These are phyloP conservation scores for Lasiurus borealis DNA, from an alignment of 2,113 vertebrate species.

Conservation along the genomic window DNA sequence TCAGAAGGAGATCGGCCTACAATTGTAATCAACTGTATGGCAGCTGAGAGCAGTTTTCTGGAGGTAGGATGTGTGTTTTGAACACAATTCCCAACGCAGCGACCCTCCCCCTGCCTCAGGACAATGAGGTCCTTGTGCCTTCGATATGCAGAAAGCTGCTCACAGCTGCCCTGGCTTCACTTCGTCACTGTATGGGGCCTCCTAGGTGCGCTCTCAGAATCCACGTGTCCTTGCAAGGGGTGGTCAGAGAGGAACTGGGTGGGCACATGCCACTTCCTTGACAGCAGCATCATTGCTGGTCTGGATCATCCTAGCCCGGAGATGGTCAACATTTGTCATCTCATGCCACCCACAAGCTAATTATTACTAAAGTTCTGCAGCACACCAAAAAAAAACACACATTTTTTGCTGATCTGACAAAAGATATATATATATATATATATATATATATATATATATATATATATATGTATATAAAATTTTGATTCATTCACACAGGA, in stretches of 20 bases:
- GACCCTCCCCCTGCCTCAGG: background rate
- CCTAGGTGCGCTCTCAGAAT: rapidly evolving
- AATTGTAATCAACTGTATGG: background rate
- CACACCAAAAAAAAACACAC: background rate
- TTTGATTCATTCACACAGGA: background rate
- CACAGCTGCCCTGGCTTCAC: background rate
- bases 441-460: background rate
- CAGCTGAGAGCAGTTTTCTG: background rate
- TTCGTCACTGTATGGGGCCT: background rate
- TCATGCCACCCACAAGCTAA: background rate
- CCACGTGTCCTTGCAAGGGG: background rate
- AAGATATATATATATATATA: background rate
- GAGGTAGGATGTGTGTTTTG: background rate
- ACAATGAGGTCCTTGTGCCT: slow-evolving; percentile 21
- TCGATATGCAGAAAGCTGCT: background rate
- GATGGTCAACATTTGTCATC: background rate
- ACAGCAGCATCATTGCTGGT: background rate
- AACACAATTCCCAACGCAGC: background rate
- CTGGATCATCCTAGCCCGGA: background rate
- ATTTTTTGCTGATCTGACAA: background rate
- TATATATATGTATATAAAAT: background rate
- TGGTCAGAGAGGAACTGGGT: background rate
- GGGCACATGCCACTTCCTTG: background rate
- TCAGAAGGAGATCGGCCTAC: background rate
- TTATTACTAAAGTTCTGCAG: background rate